Conservation (phyloP, 23 tunicate species). For the Trididemnum clinides region DNA sequence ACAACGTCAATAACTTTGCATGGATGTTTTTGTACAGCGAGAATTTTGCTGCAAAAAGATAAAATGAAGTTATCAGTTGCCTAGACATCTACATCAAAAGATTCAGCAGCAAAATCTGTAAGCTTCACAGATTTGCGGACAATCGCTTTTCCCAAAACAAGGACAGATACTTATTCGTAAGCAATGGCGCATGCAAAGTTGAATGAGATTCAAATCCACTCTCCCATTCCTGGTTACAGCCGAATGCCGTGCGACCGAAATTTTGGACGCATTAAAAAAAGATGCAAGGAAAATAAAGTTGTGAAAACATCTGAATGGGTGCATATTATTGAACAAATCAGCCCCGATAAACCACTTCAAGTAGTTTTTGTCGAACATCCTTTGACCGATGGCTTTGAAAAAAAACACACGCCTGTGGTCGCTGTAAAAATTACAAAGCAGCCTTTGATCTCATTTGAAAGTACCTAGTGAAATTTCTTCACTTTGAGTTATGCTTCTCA, state of each 20-base stretch:
- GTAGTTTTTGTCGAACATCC: conserved; percentile 22
- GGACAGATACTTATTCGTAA: not conserved
- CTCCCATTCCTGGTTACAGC: conserved; percentile 14
- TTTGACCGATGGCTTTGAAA: conserved; percentile 1
- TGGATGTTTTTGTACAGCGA: not conserved
- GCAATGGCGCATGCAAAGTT: not conserved
- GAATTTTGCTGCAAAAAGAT: conserved; percentile 23
- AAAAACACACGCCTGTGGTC: not conserved
- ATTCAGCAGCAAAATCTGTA: not conserved
- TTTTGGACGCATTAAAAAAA: conserved; percentile 24
- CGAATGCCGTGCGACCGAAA: conserved; percentile 28
- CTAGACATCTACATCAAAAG: not conserved
- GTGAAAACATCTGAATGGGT: conserved; percentile 16
- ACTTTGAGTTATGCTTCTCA: not conserved
- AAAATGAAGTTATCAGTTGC: conserved; percentile 14
- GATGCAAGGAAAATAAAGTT: conserved; percentile 12
- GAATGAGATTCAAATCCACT: conserved; percentile 13
- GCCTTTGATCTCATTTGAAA: not conserved
- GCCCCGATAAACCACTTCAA: not conserved
- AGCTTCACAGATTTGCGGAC: conserved; percentile 15
- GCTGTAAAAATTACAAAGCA: conserved; percentile 6
- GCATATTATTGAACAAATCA: not conserved
- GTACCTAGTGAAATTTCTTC: conserved; percentile 19
- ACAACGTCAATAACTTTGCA: not conserved
- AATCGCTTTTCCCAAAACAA: conserved; percentile 29